A percentile compares a stretch with the other conserved stretches of the same genome.
Evolutionary conservation across 1,140 invertebrate species (phyloP).

Genomic region (Bombus breviceps): DNA sequence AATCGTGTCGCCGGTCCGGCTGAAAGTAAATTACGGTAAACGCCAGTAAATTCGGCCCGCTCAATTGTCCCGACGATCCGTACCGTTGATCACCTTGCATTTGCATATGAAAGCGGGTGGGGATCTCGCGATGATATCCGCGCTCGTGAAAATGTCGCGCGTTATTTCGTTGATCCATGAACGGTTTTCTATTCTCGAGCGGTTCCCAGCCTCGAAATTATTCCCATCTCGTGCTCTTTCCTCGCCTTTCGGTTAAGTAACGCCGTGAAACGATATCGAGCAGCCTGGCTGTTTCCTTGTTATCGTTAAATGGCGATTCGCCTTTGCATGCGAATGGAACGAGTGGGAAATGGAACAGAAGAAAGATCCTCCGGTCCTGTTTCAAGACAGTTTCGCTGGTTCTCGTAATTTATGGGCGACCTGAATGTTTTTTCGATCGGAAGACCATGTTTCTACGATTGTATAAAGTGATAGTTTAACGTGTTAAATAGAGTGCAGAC

Average conservation of each 20-base stretch:
- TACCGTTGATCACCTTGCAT: constrained; percentile 44
- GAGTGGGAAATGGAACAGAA: constrained; percentile 3
- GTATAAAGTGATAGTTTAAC: background rate
- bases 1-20: constrained; percentile 27
- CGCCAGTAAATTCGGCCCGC: constrained; percentile 53
- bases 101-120: constrained; percentile 59
- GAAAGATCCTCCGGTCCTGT: too few relatives aligned
- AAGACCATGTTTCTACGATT: background rate
- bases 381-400: background rate
- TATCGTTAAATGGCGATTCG: constrained; percentile 3
- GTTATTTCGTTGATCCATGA: too few relatives aligned
- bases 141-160: constrained; percentile 9
- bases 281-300: background rate
- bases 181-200: too few relatives aligned
- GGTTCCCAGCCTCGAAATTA: constrained; percentile 9
- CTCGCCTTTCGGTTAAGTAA: background rate
- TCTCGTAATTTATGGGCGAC: background rate
- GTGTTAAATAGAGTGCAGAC: too few relatives aligned
- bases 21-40: constrained; percentile 66
- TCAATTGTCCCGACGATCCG: constrained; percentile 51
- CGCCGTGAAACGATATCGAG: background rate
- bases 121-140: constrained; percentile 55
- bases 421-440: constrained; percentile 1
- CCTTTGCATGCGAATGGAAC: background rate
- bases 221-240: background rate